Evolutionary conservation across 2,888 invertebrate genomes (phyloP), one percentile per base, ranked within the genome.

Genomic region (Drosophila suboccidentalis): DNA sequence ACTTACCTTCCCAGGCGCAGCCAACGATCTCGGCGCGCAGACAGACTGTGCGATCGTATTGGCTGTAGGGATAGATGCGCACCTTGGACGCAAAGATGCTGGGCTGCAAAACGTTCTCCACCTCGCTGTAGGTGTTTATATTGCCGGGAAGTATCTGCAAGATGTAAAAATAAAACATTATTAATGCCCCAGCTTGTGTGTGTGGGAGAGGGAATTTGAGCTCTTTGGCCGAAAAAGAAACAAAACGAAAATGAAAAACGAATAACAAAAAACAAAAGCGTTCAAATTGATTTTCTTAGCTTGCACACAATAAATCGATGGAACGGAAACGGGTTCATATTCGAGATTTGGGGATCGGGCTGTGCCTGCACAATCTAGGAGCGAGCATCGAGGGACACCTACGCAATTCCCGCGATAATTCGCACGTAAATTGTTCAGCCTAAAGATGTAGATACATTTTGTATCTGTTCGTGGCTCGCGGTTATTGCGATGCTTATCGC

Each of bases 21-120:
- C 97, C 97, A 82, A 96, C 94, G 78, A 97, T 93, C 93, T 97
- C 97, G 60, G 97, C 95, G 77, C 97, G 93, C 94, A 97, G 94
- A 92, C 97, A 97, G 71, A 97, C 96, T 8, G 96, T 97, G 77
- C 97, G 94, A 81, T 95, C 95, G 90, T 96, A 95, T 74, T 95
- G 94, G 79, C 96, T 96, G 93, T 96, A 96, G 17, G 97, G 97
- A 89, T 96, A 94, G 91, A 97, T 95, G 77, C 97, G 95, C 76
- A 97, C 94, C 92, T 95, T 95, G 77, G 95, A 94, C 41, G 96
- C 96, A 71, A 97, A 94, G 80, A 97, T 94, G 47, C 96, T 96
- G 63, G 97, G 96, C 87, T 96, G 95, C 85, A 97, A 94, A 80
- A 94, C 93, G 88, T 96, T 95, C 89, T 96, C 94, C 82, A 96